Evolutionary conservation across 1,140 invertebrate species (phyloP), one percentile per base, ranked within the genome.

Genomic region (Drosophila neocordata): DNA sequence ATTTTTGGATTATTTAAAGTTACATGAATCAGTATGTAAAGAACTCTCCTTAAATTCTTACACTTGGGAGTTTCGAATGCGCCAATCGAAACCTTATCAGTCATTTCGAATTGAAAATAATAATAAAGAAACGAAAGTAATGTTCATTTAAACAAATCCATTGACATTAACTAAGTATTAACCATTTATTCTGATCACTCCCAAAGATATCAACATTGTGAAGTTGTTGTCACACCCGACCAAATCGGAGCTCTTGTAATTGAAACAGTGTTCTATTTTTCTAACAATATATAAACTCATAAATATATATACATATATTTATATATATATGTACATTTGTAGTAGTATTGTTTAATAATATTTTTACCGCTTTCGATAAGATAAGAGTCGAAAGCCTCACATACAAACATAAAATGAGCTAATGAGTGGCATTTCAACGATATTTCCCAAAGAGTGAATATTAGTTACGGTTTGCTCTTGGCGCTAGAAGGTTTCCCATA

Each of bases 381-480:
- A 77, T 77, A 77, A 76, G 52, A 59, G 12, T 38, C 24, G n/a
- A 57, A 57, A 35, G 27, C 34, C 55, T 20, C 41, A 1, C 41
- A 48, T 8, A 20, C 41, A 48, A 38, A 24, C 18, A 53, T 35
- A 41, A 27, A 56, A 34, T 12, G 53, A 20, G 24, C 13, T 34
- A 57, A 61, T 62, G 59, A 72, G 44, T 24, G 15, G 70, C 60
- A 41, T 72, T 58, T 65, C 52, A 56, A 65, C 55, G 72, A 35
- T 48, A 44, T 61, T 74, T 74, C 31, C 18, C 57, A 41, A 13
- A 34, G 35, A 60, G 37, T 34, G 63, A 75, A 69, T 63, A 82
- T 88, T 79, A 88, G 83, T 88, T 74, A 55, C 52, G 64, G 59
- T 79, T 79, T 59, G 69, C 68, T 69, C 69, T 73, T 64, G 65